A percentile compares a stretch with the other conserved stretches of the same genome.
These are phyloP conservation scores for Marasmarcha lunaedactyla DNA, from an alignment of 2,888 invertebrate species.

Conservation along the genomic window DNA sequence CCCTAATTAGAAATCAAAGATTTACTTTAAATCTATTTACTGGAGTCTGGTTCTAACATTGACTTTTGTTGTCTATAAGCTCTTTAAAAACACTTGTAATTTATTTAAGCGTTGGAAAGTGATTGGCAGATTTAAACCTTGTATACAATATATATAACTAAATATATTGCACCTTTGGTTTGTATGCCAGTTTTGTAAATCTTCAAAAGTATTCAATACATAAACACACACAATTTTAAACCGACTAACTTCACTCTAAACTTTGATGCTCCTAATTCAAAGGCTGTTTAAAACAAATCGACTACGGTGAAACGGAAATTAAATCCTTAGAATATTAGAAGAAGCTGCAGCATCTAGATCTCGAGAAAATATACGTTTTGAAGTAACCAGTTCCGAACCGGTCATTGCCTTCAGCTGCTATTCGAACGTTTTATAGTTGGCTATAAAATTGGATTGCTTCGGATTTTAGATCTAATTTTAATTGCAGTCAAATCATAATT, in stretches of 20 bases:
- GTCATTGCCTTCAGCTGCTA: slow-evolving; percentile 30
- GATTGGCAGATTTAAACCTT: slow-evolving; percentile 18
- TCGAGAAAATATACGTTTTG: too few species aligned
- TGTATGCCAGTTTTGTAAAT: too few species aligned
- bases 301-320: too few species aligned
- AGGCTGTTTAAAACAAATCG: too few species aligned
- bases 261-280: too few species aligned
- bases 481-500: slow-evolving; percentile 6
- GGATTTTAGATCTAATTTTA: slow-evolving; percentile 10
- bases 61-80: slow-evolving; percentile 13
- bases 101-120: slow-evolving; percentile 25
- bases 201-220: slow-evolving; percentile 28
- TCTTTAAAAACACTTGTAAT: slow-evolving; percentile 6
- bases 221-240: slow-evolving; percentile 18
- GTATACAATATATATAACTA: too few species aligned
- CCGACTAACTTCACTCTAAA: background rate
- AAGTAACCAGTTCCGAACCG: slow-evolving; percentile 13
- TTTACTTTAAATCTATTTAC: slow-evolving; percentile 14
- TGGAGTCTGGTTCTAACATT: slow-evolving; percentile 5
- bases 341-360: too few species aligned
- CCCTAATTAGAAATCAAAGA: slow-evolving; percentile 38
- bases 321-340: too few species aligned
- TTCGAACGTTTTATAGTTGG: slow-evolving; percentile 30
- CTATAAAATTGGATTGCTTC: slow-evolving; percentile 32
- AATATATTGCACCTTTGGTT: too few species aligned